Conservation (phyloP, 2,113 vertebrate genomes). For the Mugil cephalus region DNA sequence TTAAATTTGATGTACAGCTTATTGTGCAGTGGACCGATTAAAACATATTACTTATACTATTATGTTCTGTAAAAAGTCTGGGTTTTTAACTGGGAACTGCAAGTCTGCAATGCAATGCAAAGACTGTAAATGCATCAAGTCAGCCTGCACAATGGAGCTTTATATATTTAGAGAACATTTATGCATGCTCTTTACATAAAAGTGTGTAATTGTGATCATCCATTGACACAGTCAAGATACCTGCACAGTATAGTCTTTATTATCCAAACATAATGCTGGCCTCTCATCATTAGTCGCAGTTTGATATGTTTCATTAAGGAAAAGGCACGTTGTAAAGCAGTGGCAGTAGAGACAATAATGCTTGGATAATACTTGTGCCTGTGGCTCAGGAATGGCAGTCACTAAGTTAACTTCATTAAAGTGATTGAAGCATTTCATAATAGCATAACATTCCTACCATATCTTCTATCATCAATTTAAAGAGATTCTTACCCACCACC, state of each 20-base stretch:
- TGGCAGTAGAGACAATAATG: constrained; percentile 63
- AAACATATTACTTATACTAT: too few species aligned
- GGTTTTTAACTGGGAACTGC: too few species aligned
- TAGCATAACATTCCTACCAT: constrained; percentile 14
- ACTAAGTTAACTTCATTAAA: constrained; percentile 24
- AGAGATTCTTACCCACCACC: constrained; percentile 49
- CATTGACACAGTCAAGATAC: constrained; percentile 13
- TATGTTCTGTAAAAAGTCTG: too few species aligned
- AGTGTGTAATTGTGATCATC: neutral
- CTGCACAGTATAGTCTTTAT: constrained; percentile 53
- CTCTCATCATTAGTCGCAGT: constrained; percentile 35
- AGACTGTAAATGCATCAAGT: too few species aligned
- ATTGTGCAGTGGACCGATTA: too few species aligned
- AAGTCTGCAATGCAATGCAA: too few species aligned
- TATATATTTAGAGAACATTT: neutral
- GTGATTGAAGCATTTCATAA: constrained; percentile 31
- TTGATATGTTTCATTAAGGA: constrained; percentile 55
- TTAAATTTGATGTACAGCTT: too few species aligned
- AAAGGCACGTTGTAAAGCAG: constrained; percentile 65
- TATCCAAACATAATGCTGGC: constrained; percentile 40
- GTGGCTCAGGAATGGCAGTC: constrained; percentile 74
- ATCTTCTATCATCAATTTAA: constrained; percentile 21
- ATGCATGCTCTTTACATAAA: neutral
- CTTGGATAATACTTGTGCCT: constrained; percentile 50
- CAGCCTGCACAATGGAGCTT: too few species aligned